Conservation (phyloP, 2,113 vertebrate species). For the Octodon degus region DNA sequence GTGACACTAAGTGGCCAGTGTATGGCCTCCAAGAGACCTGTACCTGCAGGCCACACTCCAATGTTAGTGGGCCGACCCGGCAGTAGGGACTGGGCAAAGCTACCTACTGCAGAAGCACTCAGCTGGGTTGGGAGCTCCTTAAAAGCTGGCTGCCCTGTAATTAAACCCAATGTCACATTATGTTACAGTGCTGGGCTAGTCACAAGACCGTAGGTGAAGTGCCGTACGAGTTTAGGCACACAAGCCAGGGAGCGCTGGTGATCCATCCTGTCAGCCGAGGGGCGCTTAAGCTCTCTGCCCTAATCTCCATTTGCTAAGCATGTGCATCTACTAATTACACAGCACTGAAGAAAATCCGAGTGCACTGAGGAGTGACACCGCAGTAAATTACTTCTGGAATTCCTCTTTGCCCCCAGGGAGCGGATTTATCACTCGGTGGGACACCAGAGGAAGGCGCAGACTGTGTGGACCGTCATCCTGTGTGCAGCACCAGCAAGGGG, state of each 20-base stretch:
- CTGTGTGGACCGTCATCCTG: neutral
- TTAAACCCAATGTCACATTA: neutral
- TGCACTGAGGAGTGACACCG: neutral
- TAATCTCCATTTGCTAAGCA: neutral
- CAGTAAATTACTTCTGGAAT: neutral
- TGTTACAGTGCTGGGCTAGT: neutral
- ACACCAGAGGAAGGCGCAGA: neutral
- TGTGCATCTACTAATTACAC: neutral
- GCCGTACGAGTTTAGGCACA: neutral
- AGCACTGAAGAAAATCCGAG: neutral
- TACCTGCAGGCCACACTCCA: neutral
- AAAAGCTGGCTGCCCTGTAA: neutral
- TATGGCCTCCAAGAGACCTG: neutral
- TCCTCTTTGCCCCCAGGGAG: slow-evolving; percentile 34
- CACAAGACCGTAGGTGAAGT: neutral
- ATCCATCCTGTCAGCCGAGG: neutral
- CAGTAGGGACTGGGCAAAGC: neutral
- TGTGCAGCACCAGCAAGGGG: neutral
- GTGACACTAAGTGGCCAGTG: neutral
- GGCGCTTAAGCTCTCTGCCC: neutral
- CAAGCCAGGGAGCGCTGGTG: neutral
- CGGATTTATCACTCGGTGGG: neutral
- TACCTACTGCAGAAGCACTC: neutral
- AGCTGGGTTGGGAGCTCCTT: neutral
- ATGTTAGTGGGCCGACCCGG: neutral